phyloP scores from a whole-genome alignment of 2,888 invertebrate species.

The Acanthosepion esculentum region DNA sequence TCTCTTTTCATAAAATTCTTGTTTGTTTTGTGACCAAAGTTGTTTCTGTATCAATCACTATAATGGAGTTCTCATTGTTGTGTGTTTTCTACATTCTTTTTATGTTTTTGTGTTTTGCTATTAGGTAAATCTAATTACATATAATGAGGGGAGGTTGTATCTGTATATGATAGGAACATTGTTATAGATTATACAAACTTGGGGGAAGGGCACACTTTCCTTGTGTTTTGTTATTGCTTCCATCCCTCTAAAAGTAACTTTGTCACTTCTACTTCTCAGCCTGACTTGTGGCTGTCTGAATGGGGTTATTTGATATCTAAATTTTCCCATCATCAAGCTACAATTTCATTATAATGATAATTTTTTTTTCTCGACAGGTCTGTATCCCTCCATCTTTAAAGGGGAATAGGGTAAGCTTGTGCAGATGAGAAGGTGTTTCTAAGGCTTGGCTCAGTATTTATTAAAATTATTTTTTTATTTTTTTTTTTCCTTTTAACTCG shows the following conservation, averaged over 20 bases:
- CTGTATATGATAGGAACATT: neutral
- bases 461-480: neutral
- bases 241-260: neutral
- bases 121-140: neutral
- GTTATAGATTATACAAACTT: neutral
- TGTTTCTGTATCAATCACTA: too few species aligned
- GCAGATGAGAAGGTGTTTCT: neutral
- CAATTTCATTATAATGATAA: neutral
- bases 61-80: neutral
- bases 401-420: constrained; percentile 33
- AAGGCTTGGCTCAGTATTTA: constrained; percentile 22
- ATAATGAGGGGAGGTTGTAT: neutral
- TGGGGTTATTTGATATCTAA: neutral
- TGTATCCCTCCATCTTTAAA: constrained; percentile 10
- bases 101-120: neutral
- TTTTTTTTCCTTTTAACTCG: neutral
- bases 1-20: too few species aligned
- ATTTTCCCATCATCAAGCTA: neutral
- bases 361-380: neutral
- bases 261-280: neutral
- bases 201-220: neutral
- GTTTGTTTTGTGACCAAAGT: too few species aligned
- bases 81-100: neutral
- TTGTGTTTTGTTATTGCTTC: neutral
- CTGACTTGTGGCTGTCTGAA: neutral